phyloP scores from a whole-genome alignment of 2,113 vertebrate genomes.

The Tyto alba region DNA sequence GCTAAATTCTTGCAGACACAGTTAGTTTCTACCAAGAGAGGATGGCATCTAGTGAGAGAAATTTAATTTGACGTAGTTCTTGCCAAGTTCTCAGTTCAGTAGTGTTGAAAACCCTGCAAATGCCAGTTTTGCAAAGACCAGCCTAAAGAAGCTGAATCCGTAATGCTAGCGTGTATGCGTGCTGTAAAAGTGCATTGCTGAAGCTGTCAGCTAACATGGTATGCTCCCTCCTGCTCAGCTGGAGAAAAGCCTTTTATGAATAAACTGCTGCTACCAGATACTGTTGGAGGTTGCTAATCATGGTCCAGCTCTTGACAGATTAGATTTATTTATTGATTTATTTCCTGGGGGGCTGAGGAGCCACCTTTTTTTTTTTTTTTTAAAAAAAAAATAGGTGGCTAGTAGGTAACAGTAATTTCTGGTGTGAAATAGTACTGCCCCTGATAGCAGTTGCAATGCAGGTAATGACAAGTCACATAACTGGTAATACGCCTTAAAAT shows the following conservation, averaged over 20 bases:
- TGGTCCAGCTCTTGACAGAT: background rate
- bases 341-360: background rate
- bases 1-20: background rate
- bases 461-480: background rate
- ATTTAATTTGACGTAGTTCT: background rate
- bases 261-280: background rate
- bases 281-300: background rate
- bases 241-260: background rate
- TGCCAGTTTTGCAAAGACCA: background rate
- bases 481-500: background rate
- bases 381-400: background rate
- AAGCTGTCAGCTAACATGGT: background rate
- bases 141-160: background rate
- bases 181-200: background rate
- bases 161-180: accelerated
- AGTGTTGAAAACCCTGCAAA: background rate
- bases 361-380: background rate
- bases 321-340: background rate
- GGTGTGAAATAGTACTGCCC: background rate
- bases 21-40: background rate
- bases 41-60: background rate
- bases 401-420: background rate
- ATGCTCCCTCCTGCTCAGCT: background rate
- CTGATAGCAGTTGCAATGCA: background rate
- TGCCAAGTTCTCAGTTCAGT: background rate